Evolutionary conservation across 2,113 vertebrate species (phyloP).

Genomic region (Talpa occidentalis): DNA sequence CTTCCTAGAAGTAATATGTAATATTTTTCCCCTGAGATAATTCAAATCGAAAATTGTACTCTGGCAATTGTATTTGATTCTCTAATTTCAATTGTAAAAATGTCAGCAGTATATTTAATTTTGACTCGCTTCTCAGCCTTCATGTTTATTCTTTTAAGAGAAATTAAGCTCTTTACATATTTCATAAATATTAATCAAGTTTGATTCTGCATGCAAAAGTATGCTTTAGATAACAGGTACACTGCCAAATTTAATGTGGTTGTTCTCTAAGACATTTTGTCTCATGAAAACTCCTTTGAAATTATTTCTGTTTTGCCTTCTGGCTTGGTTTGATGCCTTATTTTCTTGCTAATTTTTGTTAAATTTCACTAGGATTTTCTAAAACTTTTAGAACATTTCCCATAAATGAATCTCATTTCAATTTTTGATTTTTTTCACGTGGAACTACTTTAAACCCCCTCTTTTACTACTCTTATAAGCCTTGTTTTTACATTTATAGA

Average conservation of each 20-base stretch:
- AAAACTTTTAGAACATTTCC: background rate
- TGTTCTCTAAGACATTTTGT: background rate
- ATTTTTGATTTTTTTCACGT: background rate
- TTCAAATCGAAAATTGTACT: slow-evolving; percentile 5
- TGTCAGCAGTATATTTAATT: background rate
- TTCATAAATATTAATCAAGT: background rate
- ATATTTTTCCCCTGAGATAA: background rate
- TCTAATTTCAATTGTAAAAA: slow-evolving; percentile 5
- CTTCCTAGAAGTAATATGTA: background rate
- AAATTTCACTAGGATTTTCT: background rate
- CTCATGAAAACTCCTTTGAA: background rate
- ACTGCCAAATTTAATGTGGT: background rate
- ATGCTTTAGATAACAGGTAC: background rate
- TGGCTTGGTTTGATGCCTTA: background rate
- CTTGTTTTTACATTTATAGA: slow-evolving; percentile 41
- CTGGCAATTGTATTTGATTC: background rate
- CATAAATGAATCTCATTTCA: background rate
- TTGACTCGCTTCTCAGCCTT: background rate
- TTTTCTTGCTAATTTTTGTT: background rate
- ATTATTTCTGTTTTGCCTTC: background rate
- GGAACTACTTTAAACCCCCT: too few relatives aligned
- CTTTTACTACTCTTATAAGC: background rate
- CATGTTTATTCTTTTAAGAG: background rate
- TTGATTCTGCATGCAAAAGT: background rate
- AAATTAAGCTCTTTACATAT: background rate